Evolutionary conservation across 2,888 invertebrate genomes (phyloP), one percentile per base, ranked within the genome.

Genomic region (Tinea trinotella): DNA sequence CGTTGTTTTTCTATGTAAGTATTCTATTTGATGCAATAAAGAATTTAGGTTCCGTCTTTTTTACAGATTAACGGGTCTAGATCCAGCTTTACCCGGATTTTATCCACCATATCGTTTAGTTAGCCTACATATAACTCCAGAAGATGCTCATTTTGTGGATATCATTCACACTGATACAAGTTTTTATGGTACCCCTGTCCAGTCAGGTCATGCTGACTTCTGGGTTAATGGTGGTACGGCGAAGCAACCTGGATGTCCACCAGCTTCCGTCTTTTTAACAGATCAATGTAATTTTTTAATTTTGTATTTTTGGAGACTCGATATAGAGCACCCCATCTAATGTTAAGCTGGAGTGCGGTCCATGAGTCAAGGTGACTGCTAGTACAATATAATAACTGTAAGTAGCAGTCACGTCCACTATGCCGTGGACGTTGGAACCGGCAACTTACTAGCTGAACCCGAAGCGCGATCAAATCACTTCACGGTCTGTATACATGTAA

Each of bases 111-210:
- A 15, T 10, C 46, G 17, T 17, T 13, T 80, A 1, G 53, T 74
- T 0, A 67, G 67, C 0, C 54, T 57, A 0, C 70, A 69, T 0
- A 61, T 87, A 34, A 46, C 60, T 0, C 1, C 60, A 0, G 15
- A 59, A 0, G 87, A 84, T 54, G 88, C 88, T 0, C 13, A 17
- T 0, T 87, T 86, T 58, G 88, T 88, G 19, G 88, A 87, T 60
- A 64, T 74, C 1, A 70, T 88, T 44, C 88, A 88, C 61, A 87
- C 88, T 0, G 87, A 88, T 59, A 69, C 65, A 0, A 83, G 82
- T 0, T 60, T 71, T 15, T 83, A 68, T 55, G 88, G 88, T 0
- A 62, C 72, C 0, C 66, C 70, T 0, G 24, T 56, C 0, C 49
- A 49, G 1, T 61, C 68, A 0, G 88, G 76, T 0, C 74, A 71